Percentiles rank a stretch among this genome's conserved stretches.
Evolutionary conservation across 2,113 vertebrate genomes (phyloP).

Genomic region (Mixornis gularis): DNA sequence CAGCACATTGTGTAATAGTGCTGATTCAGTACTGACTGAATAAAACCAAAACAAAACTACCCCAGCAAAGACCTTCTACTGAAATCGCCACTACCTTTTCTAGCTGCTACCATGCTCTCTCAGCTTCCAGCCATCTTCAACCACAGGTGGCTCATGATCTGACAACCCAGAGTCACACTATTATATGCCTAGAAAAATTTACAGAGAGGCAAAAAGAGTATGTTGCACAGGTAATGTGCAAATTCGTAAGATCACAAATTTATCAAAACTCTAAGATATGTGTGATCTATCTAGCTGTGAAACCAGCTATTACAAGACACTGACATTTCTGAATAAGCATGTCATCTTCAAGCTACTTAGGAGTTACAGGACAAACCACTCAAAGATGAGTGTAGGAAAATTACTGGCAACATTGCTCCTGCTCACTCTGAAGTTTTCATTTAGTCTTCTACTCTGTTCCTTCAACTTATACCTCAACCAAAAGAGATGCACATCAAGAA

Average conservation of each 20-base stretch:
- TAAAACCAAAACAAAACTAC: conserved; percentile 33
- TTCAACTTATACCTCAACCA: background rate
- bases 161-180: background rate
- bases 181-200: background rate
- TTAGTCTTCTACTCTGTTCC: background rate
- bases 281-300: background rate
- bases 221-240: fast-evolving
- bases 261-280: background rate
- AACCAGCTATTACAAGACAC: background rate
- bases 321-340: background rate
- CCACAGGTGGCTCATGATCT: background rate
- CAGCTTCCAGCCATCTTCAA: background rate
- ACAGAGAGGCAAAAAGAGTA: background rate
- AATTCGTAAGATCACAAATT: background rate
- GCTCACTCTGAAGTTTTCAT: background rate
- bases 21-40: conserved; percentile 50
- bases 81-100: background rate
- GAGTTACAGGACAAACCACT: background rate
- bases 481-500: background rate
- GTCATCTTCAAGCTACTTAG: background rate
- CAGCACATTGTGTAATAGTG: conserved; percentile 34
- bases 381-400: background rate
- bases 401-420: background rate
- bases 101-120: background rate
- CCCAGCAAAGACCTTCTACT: conserved; percentile 9